Percentiles rank a stretch among this genome's conserved stretches.
phyloP scores from a whole-genome alignment of 2,888 invertebrate genomes.

The Caenorhabditis japonica region DNA sequence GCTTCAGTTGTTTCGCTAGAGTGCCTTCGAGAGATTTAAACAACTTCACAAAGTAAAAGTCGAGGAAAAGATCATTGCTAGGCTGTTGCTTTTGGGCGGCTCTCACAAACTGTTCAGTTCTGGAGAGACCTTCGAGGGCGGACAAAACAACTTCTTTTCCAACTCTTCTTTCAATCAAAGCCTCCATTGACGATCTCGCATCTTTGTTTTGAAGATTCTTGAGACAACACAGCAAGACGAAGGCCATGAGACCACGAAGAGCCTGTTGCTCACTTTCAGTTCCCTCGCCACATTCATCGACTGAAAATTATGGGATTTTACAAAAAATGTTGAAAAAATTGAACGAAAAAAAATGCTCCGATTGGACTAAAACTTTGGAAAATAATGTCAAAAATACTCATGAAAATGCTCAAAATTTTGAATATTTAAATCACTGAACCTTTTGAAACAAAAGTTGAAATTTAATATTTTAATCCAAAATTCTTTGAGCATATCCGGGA shows the following conservation, averaged over 20 bases:
- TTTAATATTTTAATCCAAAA: too few relatives aligned
- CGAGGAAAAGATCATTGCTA: constrained; percentile 87
- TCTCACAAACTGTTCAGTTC: constrained; percentile 88
- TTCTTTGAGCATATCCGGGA: too few relatives aligned
- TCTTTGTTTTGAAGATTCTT: constrained; percentile 44
- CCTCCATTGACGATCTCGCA: constrained; percentile 51
- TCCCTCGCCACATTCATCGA: constrained; percentile 87
- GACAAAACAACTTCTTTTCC: constrained; percentile 90
- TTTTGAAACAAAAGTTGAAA: too few relatives aligned
- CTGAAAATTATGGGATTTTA: too few relatives aligned
- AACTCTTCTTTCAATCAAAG: constrained; percentile 88
- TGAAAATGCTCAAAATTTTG: too few relatives aligned
- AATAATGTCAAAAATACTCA: too few relatives aligned
- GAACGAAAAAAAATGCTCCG: too few relatives aligned
- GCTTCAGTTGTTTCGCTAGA: constrained; percentile 70
- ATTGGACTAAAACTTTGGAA: too few relatives aligned
- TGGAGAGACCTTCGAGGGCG: constrained; percentile 87
- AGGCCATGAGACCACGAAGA: constrained; percentile 90
- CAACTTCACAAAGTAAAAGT: constrained; percentile 93
- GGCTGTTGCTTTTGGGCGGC: constrained; percentile 94
- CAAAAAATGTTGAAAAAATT: too few relatives aligned
- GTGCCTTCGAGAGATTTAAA: constrained; percentile 81
- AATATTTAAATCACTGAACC: too few relatives aligned
- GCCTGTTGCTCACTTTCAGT: constrained; percentile 84
- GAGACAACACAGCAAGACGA: constrained; percentile 89